Percentiles rank a stretch among this genome's conserved stretches.
Conservation (phyloP, 2,797 vertebrate genomes). For the Oreortyx pictus region DNA sequence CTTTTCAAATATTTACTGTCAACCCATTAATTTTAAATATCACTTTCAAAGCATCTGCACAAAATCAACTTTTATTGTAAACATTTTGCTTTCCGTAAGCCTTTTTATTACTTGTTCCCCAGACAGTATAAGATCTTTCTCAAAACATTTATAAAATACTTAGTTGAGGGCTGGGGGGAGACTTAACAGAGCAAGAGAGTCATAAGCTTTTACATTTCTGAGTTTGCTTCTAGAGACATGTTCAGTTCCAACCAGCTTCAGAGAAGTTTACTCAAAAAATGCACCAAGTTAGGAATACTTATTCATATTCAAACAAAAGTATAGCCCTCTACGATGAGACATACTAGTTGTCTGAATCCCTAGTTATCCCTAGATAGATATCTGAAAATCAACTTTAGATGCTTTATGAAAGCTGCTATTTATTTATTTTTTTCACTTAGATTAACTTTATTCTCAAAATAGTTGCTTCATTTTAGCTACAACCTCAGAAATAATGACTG, state of each 20-base stretch:
- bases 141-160: background rate
- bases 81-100: background rate
- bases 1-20: slow-evolving; percentile 39
- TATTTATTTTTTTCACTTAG: background rate
- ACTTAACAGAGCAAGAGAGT: background rate
- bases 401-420: background rate
- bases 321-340: background rate
- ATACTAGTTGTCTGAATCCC: background rate
- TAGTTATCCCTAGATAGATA: background rate
- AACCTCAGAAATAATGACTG: slow-evolving; percentile 12
- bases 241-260: background rate
- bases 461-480: background rate
- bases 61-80: slow-evolving; percentile 4
- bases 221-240: background rate
- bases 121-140: background rate
- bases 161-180: background rate
- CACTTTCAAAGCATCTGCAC: background rate
- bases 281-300: background rate
- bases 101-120: background rate
- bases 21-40: slow-evolving; percentile 4
- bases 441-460: slow-evolving; percentile 11
- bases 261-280: background rate
- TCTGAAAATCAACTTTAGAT: background rate
- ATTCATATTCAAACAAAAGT: background rate
- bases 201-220: background rate